A percentile compares a stretch with the other conserved stretches of the same genome.
Conservation (phyloP, 2,113 vertebrate species). For the Limanda limanda region DNA sequence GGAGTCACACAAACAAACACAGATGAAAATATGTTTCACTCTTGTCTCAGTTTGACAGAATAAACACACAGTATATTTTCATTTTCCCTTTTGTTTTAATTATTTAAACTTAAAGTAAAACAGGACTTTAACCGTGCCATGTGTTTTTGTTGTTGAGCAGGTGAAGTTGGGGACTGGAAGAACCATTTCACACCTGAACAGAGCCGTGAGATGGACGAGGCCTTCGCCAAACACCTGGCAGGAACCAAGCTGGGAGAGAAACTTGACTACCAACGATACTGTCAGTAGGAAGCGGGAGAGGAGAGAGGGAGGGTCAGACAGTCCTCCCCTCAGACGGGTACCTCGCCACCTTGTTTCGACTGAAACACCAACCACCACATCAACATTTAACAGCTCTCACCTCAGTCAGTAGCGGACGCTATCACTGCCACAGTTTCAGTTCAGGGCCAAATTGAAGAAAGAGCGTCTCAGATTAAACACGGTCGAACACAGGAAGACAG, state of each 20-base stretch:
- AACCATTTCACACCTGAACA: constrained; percentile 79
- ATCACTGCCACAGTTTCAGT: no score
- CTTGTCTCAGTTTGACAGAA: no score
- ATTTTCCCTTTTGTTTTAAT: not conserved
- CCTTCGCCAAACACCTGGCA: constrained; percentile 78
- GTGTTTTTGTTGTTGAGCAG: constrained; percentile 30
- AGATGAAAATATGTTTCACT: no score
- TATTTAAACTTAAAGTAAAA: not conserved
- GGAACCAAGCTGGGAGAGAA: constrained; percentile 75
- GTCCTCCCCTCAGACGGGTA: not conserved
- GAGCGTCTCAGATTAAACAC: no score
- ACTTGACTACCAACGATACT: constrained; percentile 77
- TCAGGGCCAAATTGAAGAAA: no score
- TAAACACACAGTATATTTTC: no score
- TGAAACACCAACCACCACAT: no score
- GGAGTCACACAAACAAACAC: no score
- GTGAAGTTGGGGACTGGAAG: constrained; percentile 81
- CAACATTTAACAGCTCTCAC: no score
- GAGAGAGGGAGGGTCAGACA: not conserved
- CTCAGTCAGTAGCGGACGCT: no score
- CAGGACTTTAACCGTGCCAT: no score
- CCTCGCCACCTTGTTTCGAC: not conserved
- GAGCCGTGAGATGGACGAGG: constrained; percentile 82
- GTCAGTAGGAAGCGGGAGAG: constrained; percentile 45
- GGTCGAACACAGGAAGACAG: no score